Evolutionary conservation across 2,113 vertebrate genomes (phyloP), one percentile per base, ranked within the genome.

Genomic region (Dicrurus megarhynchus): DNA sequence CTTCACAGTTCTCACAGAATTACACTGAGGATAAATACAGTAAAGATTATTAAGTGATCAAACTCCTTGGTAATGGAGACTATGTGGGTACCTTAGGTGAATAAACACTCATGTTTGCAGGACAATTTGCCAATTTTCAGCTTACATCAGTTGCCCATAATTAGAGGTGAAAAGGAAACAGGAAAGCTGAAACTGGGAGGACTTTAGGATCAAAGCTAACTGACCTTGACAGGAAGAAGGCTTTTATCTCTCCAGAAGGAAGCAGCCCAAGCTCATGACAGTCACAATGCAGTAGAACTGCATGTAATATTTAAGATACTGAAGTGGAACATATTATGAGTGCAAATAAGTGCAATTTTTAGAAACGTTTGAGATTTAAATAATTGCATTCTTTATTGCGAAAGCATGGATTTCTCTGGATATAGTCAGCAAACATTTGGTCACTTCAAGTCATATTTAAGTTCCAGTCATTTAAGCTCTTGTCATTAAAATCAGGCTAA

Each of bases 161-260:
- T 77, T 81, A 93, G 73, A 87, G 52, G 56, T 44, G 64, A 84
- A 56, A 63, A 84, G 35, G 44, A 88, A 94, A 85, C 8, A 73
- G 46, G 50, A 70, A 81, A 81, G 50, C 83, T 89, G 56, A 89
- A 95, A 71, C 32, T 71, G 27, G 68, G 73, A 89, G 44, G 56
- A 75, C 80, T 70, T 89, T 1, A 41, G 83, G 52, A 95, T 93
- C 56, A 92, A 90, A 75, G 64, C 35, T 92, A 78, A 93, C 44
- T 90, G 89, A 93, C 94, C 95, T 92, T 95, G 89, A 87, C 35
- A 81, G 76, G 42, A 84, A 86, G 42, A 75, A 87, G 52, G 56
- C 49, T 93, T 93, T 96, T 90, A 77, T 67, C 73, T 70, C 64
- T 89, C 27, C 56, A 87, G 42, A 92, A 87, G 35, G 80, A 90